These are phyloP conservation scores for Listrodromus nycthemerus DNA, from an alignment of 2,888 invertebrate species.

Conservation along the genomic window DNA sequence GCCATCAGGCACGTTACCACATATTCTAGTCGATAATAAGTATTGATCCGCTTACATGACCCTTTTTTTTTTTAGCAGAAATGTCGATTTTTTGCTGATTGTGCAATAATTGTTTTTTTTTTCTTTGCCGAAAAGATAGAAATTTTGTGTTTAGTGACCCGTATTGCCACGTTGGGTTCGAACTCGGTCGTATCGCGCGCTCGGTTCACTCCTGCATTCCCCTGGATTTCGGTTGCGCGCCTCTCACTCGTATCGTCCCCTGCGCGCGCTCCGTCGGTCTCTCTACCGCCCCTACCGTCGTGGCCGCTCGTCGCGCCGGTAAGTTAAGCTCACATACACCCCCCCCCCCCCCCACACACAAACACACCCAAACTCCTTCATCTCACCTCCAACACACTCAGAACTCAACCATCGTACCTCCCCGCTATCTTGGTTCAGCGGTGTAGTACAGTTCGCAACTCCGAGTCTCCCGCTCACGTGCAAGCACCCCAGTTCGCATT, in stretches of 20 bases:
- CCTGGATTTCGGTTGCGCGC: constrained; percentile 45
- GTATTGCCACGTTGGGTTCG: background rate
- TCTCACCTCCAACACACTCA: constrained; percentile 44
- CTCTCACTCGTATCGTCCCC: constrained; percentile 34
- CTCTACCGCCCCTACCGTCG: constrained; percentile 26
- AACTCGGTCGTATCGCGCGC: constrained; percentile 22
- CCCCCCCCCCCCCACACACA: background rate
- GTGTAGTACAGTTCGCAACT: constrained; percentile 61
- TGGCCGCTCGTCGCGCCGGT: constrained; percentile 50
- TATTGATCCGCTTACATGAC: too few relatives aligned
- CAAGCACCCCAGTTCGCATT: constrained; percentile 44
- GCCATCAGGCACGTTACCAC: too few relatives aligned
- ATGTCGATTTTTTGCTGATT: too few relatives aligned
- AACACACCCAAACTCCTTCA: background rate
- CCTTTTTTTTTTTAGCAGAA: too few relatives aligned
- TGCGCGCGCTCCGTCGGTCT: constrained; percentile 28
- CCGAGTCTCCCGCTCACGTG: constrained; percentile 66
- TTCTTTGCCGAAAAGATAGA: background rate
- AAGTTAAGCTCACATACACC: constrained; percentile 16
- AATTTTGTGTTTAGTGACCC: background rate
- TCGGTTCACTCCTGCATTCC: constrained; percentile 40
- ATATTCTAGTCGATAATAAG: too few relatives aligned
- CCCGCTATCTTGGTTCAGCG: constrained; percentile 64
- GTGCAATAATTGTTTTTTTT: background rate
- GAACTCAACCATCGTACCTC: constrained; percentile 19